Evolutionary conservation across 2,797 vertebrate genomes (phyloP).

Genomic region (Chloroceryle inda): DNA sequence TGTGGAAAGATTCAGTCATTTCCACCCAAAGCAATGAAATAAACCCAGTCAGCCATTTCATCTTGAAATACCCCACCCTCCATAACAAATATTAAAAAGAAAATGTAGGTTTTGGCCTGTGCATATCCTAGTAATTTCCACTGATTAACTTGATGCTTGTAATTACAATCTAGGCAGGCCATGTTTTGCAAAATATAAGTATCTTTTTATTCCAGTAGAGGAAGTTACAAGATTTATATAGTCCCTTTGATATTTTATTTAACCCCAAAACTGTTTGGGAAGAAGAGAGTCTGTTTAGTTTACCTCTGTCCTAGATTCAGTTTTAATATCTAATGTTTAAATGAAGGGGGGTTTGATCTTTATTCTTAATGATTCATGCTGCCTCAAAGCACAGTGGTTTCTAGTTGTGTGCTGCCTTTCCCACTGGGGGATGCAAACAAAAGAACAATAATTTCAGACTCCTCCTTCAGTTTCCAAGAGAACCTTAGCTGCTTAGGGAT

Average conservation of each 20-base stretch:
- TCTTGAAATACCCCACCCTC: conserved; percentile 37
- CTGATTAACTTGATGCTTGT: not conserved
- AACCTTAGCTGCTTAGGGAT: conserved; percentile 71
- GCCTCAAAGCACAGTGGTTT: conserved; percentile 68
- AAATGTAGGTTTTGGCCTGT: conserved; percentile 23
- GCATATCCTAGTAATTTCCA: not conserved
- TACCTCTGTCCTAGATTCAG: conserved; percentile 41
- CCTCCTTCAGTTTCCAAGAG: conserved; percentile 76
- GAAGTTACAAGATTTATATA: not conserved
- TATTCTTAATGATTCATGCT: conserved; percentile 55
- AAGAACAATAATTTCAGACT: conserved; percentile 78
- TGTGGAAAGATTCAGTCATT: conserved; percentile 39
- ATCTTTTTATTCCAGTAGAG: not conserved
- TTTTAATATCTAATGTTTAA: conserved; percentile 45
- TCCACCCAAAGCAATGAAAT: conserved; percentile 30
- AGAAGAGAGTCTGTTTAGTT: conserved; percentile 27
- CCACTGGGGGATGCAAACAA: conserved; percentile 75
- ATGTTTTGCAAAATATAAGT: not conserved
- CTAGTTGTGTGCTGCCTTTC: conserved; percentile 70
- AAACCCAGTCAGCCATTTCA: conserved; percentile 58
- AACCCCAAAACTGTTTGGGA: conserved; percentile 8
- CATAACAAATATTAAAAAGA: conserved; percentile 10
- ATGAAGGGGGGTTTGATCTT: conserved; percentile 26
- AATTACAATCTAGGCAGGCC: not conserved
- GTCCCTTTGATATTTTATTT: conserved; percentile 26